Base-by-base conservation (phyloP, 92 coral and sea anemone species). In the Diadumene lineata region DNA sequence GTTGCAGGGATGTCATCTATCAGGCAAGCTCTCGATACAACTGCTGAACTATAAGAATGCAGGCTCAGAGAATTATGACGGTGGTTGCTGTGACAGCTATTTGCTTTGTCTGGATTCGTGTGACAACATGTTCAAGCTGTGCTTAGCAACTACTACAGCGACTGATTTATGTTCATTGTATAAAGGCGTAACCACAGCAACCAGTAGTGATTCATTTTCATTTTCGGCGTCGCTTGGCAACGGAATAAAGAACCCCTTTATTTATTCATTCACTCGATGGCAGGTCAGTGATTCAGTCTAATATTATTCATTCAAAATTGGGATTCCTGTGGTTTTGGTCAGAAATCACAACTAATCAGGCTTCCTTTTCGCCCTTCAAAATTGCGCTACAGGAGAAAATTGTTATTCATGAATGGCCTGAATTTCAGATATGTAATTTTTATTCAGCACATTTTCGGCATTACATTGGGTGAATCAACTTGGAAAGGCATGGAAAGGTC, bases 181-280 rank as follows among this genome's bases (percentile, higher is more conserved):
- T 48, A 78, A 78, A 26, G 64, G 77, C 43, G 46, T 24, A 60
- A 89, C 93, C 7, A 17, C 71, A 46, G 82, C 85, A 9, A 74
- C 78, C 25, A 86, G 90, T n/a, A 53, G 60, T 34, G 90, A 82
- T 38, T 76, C 79, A 10, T 72, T 89, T 11, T 58, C 61, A 4
- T 89, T 89, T 56, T 71, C 92, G 3, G 77, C 74, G 11, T 77
- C 64, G 77, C 79, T 89, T 19, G 87, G 94, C 29, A 82, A 85
- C 44, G 84, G 89, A 31, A 25, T 82, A 53, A 74, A 9, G 33
- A 90, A 90, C n/a, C 91, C 91, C 1, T 31, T 90, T 22, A 23
- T 57, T 34, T 79, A 79, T 43, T 65, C 65, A 72, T 90, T 78
- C 43, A 82, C 60, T 1, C 38, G 44, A 23, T 90, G 90, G 84